A percentile compares a stretch with the other conserved stretches of the same genome.
phyloP scores from a whole-genome alignment of 2,113 vertebrate species.

The Ciconia stormi region DNA sequence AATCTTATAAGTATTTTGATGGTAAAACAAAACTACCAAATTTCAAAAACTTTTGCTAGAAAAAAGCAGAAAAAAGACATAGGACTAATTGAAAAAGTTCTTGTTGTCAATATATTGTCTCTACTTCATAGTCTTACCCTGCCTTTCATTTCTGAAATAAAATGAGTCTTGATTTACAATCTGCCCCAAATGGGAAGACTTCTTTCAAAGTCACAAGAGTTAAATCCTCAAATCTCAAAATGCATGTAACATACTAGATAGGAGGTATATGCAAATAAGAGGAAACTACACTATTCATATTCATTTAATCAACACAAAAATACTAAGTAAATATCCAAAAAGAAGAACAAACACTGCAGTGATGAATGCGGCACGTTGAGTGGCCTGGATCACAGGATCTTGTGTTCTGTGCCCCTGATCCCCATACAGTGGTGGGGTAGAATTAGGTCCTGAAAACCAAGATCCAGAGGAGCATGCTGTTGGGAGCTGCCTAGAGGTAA shows the following conservation, averaged over 20 bases:
- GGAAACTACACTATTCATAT: not conserved
- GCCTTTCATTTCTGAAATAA: not conserved
- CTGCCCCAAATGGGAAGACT: not conserved
- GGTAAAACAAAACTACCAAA: not conserved
- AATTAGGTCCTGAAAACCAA: not conserved
- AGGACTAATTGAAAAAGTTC: not conserved
- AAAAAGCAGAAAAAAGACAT: not conserved
- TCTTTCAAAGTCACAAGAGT: not conserved
- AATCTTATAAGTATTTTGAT: not conserved
- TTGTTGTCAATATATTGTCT: not conserved
- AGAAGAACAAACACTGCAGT: not conserved
- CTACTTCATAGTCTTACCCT: not conserved
- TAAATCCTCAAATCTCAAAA: not conserved
- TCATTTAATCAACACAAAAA: not conserved
- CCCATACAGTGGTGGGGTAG: not conserved
- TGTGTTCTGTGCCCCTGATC: not conserved
- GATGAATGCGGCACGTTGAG: not conserved
- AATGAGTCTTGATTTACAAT: not conserved
- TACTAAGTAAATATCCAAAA: not conserved
- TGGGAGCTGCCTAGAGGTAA: not conserved
- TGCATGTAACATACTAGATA: not conserved
- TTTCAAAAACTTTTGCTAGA: not conserved
- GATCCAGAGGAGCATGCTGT: not conserved
- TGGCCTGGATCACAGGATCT: not conserved
- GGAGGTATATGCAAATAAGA: not conserved